Evolutionary conservation across 2,113 vertebrate genomes (phyloP).

Genomic region (Pristiophorus japonicus): DNA sequence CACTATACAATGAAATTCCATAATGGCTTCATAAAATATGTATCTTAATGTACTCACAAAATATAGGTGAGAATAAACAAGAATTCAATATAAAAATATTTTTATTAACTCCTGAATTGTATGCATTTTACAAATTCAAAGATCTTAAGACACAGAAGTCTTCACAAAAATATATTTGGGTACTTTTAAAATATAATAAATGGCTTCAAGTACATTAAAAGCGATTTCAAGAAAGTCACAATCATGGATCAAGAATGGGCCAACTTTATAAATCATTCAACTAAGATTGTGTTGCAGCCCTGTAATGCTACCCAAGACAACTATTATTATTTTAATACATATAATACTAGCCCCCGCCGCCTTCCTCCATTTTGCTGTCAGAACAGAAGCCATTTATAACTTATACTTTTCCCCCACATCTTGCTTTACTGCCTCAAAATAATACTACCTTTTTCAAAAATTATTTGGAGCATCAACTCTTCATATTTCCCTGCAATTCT

Average conservation of each 20-base stretch:
- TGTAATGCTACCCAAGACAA: not conserved
- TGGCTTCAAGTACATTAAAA: not conserved
- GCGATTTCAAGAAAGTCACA: not conserved
- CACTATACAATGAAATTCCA: not conserved
- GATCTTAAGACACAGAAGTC: not conserved
- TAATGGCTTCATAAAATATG: not conserved
- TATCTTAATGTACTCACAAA: too few species aligned
- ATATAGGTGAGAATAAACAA: not conserved
- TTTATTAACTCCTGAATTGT: too few species aligned
- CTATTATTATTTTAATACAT: not conserved
- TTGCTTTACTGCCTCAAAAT: not conserved
- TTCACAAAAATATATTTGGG: not conserved
- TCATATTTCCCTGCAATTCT: not conserved
- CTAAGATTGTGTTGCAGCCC: not conserved
- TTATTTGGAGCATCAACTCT: not conserved
- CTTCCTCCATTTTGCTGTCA: not conserved
- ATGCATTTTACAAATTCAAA: not conserved
- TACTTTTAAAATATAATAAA: not conserved
- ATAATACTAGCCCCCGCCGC: not conserved
- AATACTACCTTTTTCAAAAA: too few species aligned
- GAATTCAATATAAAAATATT: not conserved
- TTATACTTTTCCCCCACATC: not conserved
- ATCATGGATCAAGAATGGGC: not conserved
- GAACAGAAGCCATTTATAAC: not conserved
- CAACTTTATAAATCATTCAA: not conserved